Base-by-base conservation (phyloP, 2,113 vertebrate genomes). In the Morone chrysops region DNA sequence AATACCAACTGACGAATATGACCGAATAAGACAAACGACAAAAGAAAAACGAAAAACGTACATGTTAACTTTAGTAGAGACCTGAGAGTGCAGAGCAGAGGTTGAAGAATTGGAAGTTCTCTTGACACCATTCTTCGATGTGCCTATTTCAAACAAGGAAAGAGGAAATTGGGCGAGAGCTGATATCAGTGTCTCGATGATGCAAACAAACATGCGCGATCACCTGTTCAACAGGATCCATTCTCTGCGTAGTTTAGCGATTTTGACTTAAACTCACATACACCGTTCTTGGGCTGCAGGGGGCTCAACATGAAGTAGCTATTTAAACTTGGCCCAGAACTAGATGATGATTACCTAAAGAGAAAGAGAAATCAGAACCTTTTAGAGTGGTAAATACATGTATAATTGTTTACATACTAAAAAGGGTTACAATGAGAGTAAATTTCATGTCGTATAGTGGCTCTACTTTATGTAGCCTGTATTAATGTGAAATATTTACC, bases 401-500 rank as follows among this genome's bases (percentile, higher is more conserved):
- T 98, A 96, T 97, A 97, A 97, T 97, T 98, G 97, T 99, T 99
- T 97, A 99, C 96, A 96, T 96, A 97, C 97, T 97, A 97, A 96
- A 97, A 97, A 96, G 96, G 96, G 94, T 97, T 96, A 95, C 97
- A 94, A 94, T 94, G 94, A 94, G 94, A 94, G 94, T 94, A 94
- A 93, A 94, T 94, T 94, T 94, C 94, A 94, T 94, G 94, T 94
- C 94, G 92, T 94, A 94, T 94, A 94, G 94, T 94, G 94, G 94
- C 97, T 98, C 96, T 96, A 97, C 97, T 97, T 97, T 97, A 97
- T 97, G 97, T 98, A 98, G 98, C 97, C 97, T 99, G 97, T 98
- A 98, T 98, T 97, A 98, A 99, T 99, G 98, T 99, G 97, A 99
- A 99, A 97, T 97, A 98, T 97, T 97, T 97, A 98, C 97, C 97